Conservation (phyloP, 2,113 vertebrate species). For the Chaetorhynchus papuensis region DNA sequence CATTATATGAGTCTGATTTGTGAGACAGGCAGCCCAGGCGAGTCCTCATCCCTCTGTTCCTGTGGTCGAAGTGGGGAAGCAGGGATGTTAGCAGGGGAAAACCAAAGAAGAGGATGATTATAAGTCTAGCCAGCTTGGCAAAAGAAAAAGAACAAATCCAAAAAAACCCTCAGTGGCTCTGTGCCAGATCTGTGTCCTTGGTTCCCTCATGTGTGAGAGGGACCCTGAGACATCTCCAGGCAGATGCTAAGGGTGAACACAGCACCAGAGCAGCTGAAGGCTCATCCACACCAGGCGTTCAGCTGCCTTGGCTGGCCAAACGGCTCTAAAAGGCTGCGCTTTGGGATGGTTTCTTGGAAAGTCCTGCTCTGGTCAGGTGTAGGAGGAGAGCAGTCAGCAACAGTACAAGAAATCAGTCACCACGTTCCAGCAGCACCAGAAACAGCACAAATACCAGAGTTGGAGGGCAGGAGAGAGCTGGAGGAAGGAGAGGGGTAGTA, state of each 20-base stretch:
- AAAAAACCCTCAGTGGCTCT: not conserved
- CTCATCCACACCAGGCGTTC: not conserved
- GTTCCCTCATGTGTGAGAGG: not conserved
- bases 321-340: not conserved
- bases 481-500: not conserved
- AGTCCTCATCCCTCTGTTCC: conserved; percentile 91
- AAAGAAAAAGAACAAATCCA: not conserved
- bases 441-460: not conserved
- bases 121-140: not conserved
- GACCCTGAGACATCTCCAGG: not conserved
- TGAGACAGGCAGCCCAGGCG: conserved; percentile 94
- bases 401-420: not conserved
- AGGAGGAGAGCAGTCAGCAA: not conserved
- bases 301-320: not conserved
- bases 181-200: not conserved
- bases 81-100: conserved; percentile 55
- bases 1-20: conserved; percentile 95
- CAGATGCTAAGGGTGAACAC: not conserved
- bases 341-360: conserved; percentile 20
- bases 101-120: conserved; percentile 41
- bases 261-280: not conserved
- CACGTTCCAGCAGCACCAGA: not conserved
- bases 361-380: not conserved
- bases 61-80: conserved; percentile 61
- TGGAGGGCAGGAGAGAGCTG: not conserved